Evolutionary conservation across 2,888 invertebrate genomes (phyloP).

Genomic region (Phanerotoma sp.): DNA sequence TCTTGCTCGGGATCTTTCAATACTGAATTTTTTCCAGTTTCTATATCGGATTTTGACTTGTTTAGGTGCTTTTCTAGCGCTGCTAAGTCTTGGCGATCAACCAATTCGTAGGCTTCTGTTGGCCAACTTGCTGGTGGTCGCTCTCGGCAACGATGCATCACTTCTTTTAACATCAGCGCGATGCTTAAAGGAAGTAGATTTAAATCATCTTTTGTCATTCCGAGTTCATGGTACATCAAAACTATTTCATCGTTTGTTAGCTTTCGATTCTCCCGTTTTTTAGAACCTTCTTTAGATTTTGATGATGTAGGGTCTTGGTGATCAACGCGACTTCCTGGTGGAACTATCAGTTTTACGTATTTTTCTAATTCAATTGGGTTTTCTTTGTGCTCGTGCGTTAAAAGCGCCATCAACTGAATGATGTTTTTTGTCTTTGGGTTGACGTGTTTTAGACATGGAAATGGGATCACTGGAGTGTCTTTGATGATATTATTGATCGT

Average conservation of each 20-base stretch:
- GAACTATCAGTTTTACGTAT: conserved; percentile 49
- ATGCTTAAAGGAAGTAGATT: conserved; percentile 72
- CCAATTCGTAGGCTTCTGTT: conserved; percentile 68
- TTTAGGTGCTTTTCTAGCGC: conserved; percentile 56
- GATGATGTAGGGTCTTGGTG: conserved; percentile 41
- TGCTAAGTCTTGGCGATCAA: conserved; percentile 73
- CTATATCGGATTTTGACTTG: conserved; percentile 20
- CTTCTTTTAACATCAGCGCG: conserved; percentile 68
- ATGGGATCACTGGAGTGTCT: conserved; percentile 61
- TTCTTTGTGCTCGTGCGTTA: conserved; percentile 42
- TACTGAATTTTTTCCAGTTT: conserved; percentile 36
- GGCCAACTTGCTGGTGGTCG: conserved; percentile 76
- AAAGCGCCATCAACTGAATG: conserved; percentile 65
- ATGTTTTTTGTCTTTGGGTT: conserved; percentile 74
- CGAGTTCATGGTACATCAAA: conserved; percentile 61
- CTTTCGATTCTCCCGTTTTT: conserved; percentile 39
- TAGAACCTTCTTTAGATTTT: conserved; percentile 42
- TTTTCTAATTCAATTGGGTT: conserved; percentile 42
- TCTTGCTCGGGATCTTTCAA: conserved; percentile 61
- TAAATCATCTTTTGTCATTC: conserved; percentile 68
- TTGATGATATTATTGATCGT: conserved; percentile 70
- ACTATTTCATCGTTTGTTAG: conserved; percentile 58
- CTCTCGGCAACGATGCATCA: conserved; percentile 70
- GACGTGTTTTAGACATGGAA: conserved; percentile 73
- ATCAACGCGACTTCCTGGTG: conserved; percentile 53